These are phyloP conservation scores for Carlito syrichta DNA, from an alignment of 2,113 vertebrate species.

Conservation along the genomic window DNA sequence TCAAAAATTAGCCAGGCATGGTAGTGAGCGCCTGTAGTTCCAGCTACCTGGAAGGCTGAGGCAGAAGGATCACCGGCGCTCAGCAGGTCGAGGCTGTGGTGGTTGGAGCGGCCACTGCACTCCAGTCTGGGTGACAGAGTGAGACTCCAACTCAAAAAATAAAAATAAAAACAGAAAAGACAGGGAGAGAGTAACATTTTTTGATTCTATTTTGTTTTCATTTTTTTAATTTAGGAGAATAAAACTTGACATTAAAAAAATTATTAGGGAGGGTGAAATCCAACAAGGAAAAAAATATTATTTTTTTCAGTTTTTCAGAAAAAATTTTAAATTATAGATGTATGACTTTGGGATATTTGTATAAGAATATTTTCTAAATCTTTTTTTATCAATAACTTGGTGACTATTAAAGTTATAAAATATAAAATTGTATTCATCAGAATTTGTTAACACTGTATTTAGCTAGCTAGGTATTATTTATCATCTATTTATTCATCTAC, in stretches of 20 bases:
- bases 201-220: neutral
- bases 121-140: too few relatives aligned
- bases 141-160: too few relatives aligned
- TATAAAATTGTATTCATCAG: neutral
- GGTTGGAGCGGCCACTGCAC: too few relatives aligned
- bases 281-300: neutral
- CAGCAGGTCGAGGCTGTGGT: too few relatives aligned
- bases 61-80: too few relatives aligned
- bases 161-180: too few relatives aligned
- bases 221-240: neutral
- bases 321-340: neutral
- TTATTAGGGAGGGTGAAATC: neutral
- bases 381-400: neutral
- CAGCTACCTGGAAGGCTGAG: too few relatives aligned
- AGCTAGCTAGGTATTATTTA: neutral
- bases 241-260: neutral
- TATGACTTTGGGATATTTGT: neutral
- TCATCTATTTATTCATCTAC: neutral
- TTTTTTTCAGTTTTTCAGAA: neutral
- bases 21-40: too few relatives aligned
- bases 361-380: neutral
- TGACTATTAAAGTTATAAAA: neutral
- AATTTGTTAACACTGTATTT: neutral
- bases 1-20: too few relatives aligned
- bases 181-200: neutral